Evolutionary conservation across 2,113 vertebrate genomes (phyloP), one percentile per base, ranked within the genome.

Genomic region (Platichthys stellatus): DNA sequence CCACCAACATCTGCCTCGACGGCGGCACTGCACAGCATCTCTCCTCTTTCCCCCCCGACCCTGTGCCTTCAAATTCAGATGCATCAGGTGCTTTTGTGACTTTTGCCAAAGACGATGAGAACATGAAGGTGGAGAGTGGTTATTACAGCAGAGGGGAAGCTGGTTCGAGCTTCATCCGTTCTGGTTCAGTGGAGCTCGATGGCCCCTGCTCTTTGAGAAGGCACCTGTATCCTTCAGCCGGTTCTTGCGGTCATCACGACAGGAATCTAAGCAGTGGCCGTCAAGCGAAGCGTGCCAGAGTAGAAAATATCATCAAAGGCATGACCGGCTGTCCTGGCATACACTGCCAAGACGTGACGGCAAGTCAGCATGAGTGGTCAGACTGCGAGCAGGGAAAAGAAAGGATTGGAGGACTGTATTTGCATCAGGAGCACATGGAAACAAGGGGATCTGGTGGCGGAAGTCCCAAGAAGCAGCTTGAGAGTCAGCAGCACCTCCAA

Each of bases 291-390:
- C 91, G 96, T 18, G 96, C 96, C 66, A 94, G 97, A 74, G 97
- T 98, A 47, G 97, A 99, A 85, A 97, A 96, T 78, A 97, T 97
- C 67, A 91, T 98, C 83, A 94, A 80, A 85, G 94, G 96, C 75
- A 98, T 97, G 94, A 94, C 80, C 20, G 74, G 93, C 57, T 92
- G 92, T 63, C 89, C 94, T 10, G 74, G 51, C 2, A 47, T 9
- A 58, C 51, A 15, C 26, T 8, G 1, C 63, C 63, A 43, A 69
- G 15, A 83, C 20, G 24, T 53, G 64, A 60, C 12, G 38, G 21
- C 59, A 4, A 71, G 63, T 43, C 69, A 47, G 28, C 20, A 5
- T 66, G 69, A 90, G 57, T 51, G 24, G 49, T 1, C n/a, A 18
- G 15, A 80, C 83, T 21, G 23, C 31, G 15, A 35, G 64, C 23